Base-by-base conservation (phyloP, 2,797 vertebrate genomes). In the Coregonus ussuriensis region DNA sequence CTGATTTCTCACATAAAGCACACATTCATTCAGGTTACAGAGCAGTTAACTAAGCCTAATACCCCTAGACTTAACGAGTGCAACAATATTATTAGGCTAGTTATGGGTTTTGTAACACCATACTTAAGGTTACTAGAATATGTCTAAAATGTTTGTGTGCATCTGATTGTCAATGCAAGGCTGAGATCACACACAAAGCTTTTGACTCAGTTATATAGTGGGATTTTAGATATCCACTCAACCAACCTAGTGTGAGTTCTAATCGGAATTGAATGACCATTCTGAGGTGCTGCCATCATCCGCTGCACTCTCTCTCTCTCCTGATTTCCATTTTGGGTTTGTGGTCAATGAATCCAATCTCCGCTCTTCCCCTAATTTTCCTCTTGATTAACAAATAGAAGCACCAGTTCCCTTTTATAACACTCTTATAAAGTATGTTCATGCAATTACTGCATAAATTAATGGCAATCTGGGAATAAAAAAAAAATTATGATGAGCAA, bases 381-480 rank as follows among this genome's bases (percentile, higher is more conserved):
- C 78, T 83, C 91, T 88, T 91, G 84, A 91, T 85, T 82, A 87
- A 84, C 88, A 88, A 87, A 88, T 83, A 78, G 83, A 80, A 86
- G 82, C 84, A 87, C 84, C 81, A 82, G 83, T 63, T 82, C 78
- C 56, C 77, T 82, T 79, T 92, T 86, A 83, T 87, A 79, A 74
- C 65, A 84, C 82, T 35, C 87, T 79, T 81, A 85, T 87, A 76
- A 70, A 73, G 77, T 84, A 88, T 77, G 74, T 83, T 89, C 76
- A 85, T 85, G 88, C 87, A 91, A 89, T 93, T 91, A 91, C 87
- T 82, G 82, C 82, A 35, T 75, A 78, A 72, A 81, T 85, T 81
- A 91, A 91, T 88, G 80, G 80, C 85, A 81, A 84, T 78, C 84
- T 87, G 51, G 56, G 70, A 69, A 18, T 71, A 80, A 74, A 74